phyloP scores from a whole-genome alignment of 2,113 vertebrate genomes.

The Rhegmatorhina hoffmannsi region DNA sequence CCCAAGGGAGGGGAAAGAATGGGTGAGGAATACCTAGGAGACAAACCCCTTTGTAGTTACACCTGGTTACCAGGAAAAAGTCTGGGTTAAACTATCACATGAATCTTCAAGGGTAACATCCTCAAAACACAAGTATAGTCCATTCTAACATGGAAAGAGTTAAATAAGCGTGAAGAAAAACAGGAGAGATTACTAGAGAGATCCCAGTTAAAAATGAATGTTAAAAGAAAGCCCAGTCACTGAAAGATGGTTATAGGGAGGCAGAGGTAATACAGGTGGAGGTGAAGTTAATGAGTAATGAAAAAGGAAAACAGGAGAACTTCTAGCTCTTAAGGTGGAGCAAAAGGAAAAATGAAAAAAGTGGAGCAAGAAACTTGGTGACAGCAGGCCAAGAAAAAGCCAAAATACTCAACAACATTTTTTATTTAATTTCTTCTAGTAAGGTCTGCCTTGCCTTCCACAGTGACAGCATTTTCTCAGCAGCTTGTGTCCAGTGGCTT shows the following conservation, averaged over 20 bases:
- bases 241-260: rapidly evolving
- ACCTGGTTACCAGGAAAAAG: no score
- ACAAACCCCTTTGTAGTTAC: no score
- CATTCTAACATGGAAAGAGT: neutral
- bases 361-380: neutral
- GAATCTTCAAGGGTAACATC: neutral
- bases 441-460: neutral
- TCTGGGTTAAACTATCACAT: no score
- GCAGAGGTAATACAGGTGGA: neutral
- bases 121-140: neutral
- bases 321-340: neutral
- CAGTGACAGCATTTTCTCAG: neutral
- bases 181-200: neutral
- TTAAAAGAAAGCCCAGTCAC: neutral
- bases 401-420: no score
- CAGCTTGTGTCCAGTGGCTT: neutral
- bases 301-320: neutral
- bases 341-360: neutral
- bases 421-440: neutral
- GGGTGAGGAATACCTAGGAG: no score
- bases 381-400: neutral
- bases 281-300: neutral
- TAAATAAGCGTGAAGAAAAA: neutral
- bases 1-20: no score
- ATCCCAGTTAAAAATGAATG: neutral